A percentile compares a stretch with the other conserved stretches of the same genome.
phyloP scores from a whole-genome alignment of 2,888 invertebrate species.

The Acheta domesticus region DNA sequence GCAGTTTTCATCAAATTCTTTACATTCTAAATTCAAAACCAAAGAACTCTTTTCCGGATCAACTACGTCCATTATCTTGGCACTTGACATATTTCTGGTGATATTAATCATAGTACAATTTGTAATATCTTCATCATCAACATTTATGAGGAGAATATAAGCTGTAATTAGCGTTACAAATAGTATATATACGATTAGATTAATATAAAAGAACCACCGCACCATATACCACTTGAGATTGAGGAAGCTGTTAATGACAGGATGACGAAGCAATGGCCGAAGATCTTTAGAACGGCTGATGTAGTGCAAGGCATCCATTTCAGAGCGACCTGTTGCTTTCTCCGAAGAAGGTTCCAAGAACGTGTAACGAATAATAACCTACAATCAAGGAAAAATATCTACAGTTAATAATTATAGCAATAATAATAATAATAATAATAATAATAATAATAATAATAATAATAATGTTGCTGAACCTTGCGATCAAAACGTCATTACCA shows the following conservation, averaged over 20 bases:
- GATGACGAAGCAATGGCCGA: conserved; percentile 69
- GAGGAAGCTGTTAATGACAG: conserved; percentile 73
- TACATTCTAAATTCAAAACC: neutral
- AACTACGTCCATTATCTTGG: neutral
- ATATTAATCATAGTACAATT: neutral
- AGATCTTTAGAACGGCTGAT: conserved; percentile 67
- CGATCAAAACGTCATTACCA: no score
- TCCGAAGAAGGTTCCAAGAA: neutral
- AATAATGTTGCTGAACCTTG: no score
- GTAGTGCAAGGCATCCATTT: conserved; percentile 70
- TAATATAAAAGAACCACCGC: conserved; percentile 42
- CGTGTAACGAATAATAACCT: neutral
- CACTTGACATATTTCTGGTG: neutral
- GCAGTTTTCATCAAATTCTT: neutral
- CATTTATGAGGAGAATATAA: conserved; percentile 53
- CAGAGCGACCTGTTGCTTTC: conserved; percentile 43
- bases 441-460: no score
- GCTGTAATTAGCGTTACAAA: conserved; percentile 65
- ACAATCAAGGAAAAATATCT: neutral
- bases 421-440: neutral
- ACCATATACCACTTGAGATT: conserved; percentile 79
- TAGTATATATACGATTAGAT: conserved; percentile 66
- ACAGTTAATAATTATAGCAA: neutral
- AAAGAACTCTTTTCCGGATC: neutral
- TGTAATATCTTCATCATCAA: neutral